These are phyloP conservation scores for Epinephelus coioides DNA, from an alignment of 2,797 vertebrate genomes.

Conservation along the genomic window DNA sequence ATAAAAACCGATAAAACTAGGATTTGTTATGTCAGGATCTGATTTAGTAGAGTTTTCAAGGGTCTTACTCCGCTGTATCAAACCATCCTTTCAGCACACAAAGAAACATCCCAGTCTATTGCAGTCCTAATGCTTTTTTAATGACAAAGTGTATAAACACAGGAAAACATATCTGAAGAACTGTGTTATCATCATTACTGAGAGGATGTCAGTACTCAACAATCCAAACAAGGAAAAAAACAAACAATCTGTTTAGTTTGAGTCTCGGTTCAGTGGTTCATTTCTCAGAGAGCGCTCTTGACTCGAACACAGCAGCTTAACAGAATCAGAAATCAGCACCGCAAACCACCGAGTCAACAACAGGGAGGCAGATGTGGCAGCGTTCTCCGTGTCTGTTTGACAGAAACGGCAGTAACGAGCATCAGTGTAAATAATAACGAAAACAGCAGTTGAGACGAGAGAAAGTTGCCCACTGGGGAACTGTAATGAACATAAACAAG, in stretches of 20 bases:
- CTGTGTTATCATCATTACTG: constrained; percentile 6
- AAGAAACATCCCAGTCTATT: neutral
- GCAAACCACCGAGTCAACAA: constrained; percentile 29
- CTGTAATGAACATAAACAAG: constrained; percentile 32
- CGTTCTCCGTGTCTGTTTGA: constrained; percentile 33
- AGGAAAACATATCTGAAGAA: constrained; percentile 27
- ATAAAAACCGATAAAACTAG: constrained; percentile 1
- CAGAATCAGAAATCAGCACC: constrained; percentile 29
- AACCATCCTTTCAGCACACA: neutral
- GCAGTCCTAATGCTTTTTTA: constrained; percentile 32
- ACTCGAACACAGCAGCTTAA: constrained; percentile 30
- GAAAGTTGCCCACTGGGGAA: constrained; percentile 28
- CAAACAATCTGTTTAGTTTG: constrained; percentile 24
- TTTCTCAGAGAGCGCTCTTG: constrained; percentile 21
- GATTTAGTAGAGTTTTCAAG: constrained; percentile 4
- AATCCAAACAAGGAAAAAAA: constrained; percentile 35
- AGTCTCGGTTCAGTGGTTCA: constrained; percentile 46
- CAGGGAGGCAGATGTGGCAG: constrained; percentile 49
- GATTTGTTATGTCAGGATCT: neutral
- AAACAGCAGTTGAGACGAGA: constrained; percentile 9
- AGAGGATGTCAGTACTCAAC: constrained; percentile 10
- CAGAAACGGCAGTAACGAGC: constrained; percentile 49
- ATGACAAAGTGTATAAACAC: constrained; percentile 25
- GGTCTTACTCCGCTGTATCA: neutral
- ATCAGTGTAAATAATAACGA: constrained; percentile 49